Evolutionary conservation across 2,797 vertebrate species (phyloP).

Genomic region (Enteromius treurensis): DNA sequence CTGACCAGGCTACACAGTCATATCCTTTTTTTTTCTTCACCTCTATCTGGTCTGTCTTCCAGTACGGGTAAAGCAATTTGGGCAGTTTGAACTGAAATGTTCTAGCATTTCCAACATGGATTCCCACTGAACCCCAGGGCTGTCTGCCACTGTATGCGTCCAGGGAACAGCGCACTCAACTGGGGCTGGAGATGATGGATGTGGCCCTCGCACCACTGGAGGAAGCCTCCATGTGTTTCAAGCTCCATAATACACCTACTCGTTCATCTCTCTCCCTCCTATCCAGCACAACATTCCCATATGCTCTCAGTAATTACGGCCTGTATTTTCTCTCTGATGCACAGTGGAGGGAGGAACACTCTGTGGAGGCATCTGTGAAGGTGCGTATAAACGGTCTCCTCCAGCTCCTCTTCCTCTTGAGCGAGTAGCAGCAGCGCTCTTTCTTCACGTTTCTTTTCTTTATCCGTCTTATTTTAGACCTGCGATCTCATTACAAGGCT

Average conservation of each 20-base stretch:
- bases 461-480: slow-evolving; percentile 23
- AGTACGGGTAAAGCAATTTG: slow-evolving; percentile 3
- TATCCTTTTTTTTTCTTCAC: background rate
- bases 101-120: slow-evolving; percentile 9
- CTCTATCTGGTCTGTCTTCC: slow-evolving; percentile 1
- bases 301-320: slow-evolving; percentile 32
- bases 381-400: background rate
- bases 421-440: background rate
- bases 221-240: slow-evolving; percentile 45
- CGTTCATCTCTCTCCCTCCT: slow-evolving; percentile 38
- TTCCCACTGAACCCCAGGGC: slow-evolving; percentile 8
- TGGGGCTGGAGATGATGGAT: slow-evolving; percentile 49
- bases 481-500: slow-evolving; percentile 30
- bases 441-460: slow-evolving; percentile 5
- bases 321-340: background rate
- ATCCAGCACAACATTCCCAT: slow-evolving; percentile 35
- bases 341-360: slow-evolving; percentile 1
- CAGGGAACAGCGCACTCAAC: slow-evolving; percentile 42
- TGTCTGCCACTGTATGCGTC: slow-evolving; percentile 21
- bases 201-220: slow-evolving; percentile 39
- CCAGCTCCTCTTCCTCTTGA: background rate
- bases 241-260: slow-evolving; percentile 40
- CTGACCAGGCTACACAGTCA: background rate
- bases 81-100: background rate
- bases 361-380: background rate